Percentiles rank a stretch among this genome's conserved stretches.
These are phyloP conservation scores for Cyprinus carpio DNA, from an alignment of 2,113 vertebrate genomes.

Conservation along the genomic window DNA sequence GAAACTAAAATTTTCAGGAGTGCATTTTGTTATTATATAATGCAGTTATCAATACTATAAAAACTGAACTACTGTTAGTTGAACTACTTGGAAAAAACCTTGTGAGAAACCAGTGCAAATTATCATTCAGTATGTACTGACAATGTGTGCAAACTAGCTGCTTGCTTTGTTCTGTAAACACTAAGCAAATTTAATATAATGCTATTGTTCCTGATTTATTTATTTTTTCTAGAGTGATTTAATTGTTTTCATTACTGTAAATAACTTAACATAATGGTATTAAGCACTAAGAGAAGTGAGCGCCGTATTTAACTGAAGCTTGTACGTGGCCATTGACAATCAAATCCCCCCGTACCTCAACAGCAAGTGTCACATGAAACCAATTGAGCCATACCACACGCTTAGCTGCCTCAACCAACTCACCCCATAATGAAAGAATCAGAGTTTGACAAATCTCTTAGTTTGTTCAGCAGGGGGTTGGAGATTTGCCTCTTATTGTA, in stretches of 20 bases:
- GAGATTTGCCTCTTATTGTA: slow-evolving; percentile 72
- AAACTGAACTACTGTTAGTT: too few species aligned
- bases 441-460: slow-evolving; percentile 74
- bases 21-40: not conserved
- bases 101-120: too few species aligned
- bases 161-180: not conserved
- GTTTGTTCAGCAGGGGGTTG: slow-evolving; percentile 64
- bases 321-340: not conserved
- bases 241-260: not conserved
- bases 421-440: slow-evolving; percentile 68
- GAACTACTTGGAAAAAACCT: too few species aligned
- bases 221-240: not conserved
- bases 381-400: slow-evolving; percentile 65
- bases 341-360: slow-evolving; percentile 17
- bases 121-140: not conserved
- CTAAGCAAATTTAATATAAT: not conserved
- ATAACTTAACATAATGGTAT: not conserved
- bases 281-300: not conserved
- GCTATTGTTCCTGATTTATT: not conserved
- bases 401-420: slow-evolving; percentile 67
- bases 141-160: not conserved
- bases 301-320: not conserved
- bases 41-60: not conserved
- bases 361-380: slow-evolving; percentile 59
- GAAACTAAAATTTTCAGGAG: not conserved